Base-by-base conservation (phyloP, 2,888 invertebrate genomes). In the Axea sp. region DNA sequence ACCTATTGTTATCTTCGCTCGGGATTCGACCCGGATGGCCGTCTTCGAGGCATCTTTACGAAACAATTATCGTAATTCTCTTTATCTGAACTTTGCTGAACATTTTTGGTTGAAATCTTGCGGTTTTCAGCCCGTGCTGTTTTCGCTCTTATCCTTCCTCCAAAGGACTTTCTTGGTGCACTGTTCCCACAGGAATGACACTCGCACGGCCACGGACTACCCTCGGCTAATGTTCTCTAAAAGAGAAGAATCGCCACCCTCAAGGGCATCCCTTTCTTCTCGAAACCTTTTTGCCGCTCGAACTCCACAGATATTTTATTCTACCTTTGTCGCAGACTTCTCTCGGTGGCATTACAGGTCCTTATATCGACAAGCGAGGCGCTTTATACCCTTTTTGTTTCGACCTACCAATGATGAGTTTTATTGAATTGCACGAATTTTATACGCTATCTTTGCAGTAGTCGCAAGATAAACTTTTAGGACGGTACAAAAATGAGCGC, bases 21-120 rank as follows among this genome's bases (percentile, higher is more conserved):
- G 8, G 37, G 33, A 39, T 47, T 33, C 51, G 43, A 62, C 45
- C 55, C 55, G 62, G 47, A 55, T 71, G 62, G 39, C 62, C 53
- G 51, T 60, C 55, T 67, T 49, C 26, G 12, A 19, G 39, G 39
- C 65, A 57, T 67, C 71, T 67, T 71, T 60, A 59, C 74, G 43
- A 65, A 60, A 71, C 71, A 75, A 75, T 67, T 75, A 75, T 75
- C 69, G 69, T 69, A 74, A 74, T 60, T 74, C 59, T 67, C 75
- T 75, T 75, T 75, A 75, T 75, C 75, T 75, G 60, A 67, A 67
- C 75, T 62, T 47, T 53, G 39, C 35, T 45, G 51, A 57, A 67
- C 60, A 60, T 39, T 67, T 65, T 60, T 51, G 28, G 55, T 7
- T 19, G 19, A 65, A 69, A 60, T 69, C 59, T 75, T 71, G 47